Evolutionary conservation across 2,797 vertebrate species (phyloP), one percentile per base, ranked within the genome.

Genomic region (Cetoscarus ocellatus): DNA sequence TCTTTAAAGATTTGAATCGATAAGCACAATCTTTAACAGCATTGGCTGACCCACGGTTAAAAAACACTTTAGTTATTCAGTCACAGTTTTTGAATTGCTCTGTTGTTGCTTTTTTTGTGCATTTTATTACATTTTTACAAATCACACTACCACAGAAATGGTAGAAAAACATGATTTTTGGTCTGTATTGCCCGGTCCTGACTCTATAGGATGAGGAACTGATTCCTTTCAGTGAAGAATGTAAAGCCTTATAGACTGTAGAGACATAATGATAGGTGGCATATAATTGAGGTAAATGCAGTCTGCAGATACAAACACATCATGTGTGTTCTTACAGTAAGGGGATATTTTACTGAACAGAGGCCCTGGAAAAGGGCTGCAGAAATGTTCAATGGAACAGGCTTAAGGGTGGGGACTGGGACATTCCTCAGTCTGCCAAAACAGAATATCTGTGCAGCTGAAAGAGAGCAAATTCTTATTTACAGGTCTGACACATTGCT

Each of bases 341-440:
- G 44, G 51, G 54, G 64, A 70, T 81, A 64, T 82, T 80, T 73
- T 56, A 55, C 70, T 79, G 60, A 38, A 49, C 61, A 48, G 80
- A 69, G 83, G 79, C 80, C 69, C 61, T 44, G 47, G 52, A 70
- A 75, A 27, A 79, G 66, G 72, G 77, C 44, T 55, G 67, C 15
- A 81, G 70, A 69, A 61, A 53, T 43, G 49, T 80, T 55, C 80
- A 83, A 82, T 82, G 80, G 80, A 86, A 82, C 73, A 75, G 74
- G 79, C 67, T 79, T 82, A 43, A 76, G 88, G 86, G 88, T 80
- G 86, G 83, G 60, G 80, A 86, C 75, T 66, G 75, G 57, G 73
- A 87, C 83, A 91, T 91, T 91, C 85, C 83, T 83, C 59, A 77
- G 74, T 73, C 78, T 85, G 81, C 68, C 72, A 83, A 78, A 88